Conservation (phyloP, 2,888 invertebrate genomes). For the Baccha elongata region DNA sequence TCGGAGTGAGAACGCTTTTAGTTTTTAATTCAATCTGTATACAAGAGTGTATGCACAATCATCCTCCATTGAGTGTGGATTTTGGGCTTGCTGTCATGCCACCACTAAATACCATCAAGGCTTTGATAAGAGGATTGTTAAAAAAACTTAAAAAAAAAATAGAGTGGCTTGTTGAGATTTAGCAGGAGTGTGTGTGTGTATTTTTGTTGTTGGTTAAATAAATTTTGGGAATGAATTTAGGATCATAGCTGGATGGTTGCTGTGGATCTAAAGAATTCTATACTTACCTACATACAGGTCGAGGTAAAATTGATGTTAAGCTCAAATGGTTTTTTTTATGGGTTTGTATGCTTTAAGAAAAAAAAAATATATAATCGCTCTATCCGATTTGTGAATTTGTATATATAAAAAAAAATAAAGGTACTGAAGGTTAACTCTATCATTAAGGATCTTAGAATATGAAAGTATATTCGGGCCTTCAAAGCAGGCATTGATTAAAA, state of each 20-base stretch:
- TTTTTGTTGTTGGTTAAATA: slow-evolving; percentile 14
- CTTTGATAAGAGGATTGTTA: slow-evolving; percentile 70
- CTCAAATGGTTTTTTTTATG: not conserved
- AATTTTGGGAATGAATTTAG: slow-evolving; percentile 50
- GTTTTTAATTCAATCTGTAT: slow-evolving; percentile 24
- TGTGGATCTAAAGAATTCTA: slow-evolving; percentile 47
- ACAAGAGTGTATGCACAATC: slow-evolving; percentile 35
- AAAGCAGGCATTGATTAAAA: not conserved
- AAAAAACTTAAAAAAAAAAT: slow-evolving; percentile 17
- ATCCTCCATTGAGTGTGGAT: slow-evolving; percentile 37
- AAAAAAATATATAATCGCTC: slow-evolving; percentile 3
- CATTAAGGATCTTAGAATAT: not conserved
- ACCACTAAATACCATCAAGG: slow-evolving; percentile 68
- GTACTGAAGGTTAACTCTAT: not conserved
- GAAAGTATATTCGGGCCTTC: not conserved
- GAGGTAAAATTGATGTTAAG: slow-evolving; percentile 51
- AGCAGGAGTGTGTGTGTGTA: slow-evolving; percentile 20
- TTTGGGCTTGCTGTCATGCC: slow-evolving; percentile 60
- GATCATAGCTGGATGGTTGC: slow-evolving; percentile 50
- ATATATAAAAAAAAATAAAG: not conserved
- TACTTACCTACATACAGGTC: slow-evolving; percentile 32
- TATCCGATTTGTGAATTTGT: slow-evolving; percentile 6
- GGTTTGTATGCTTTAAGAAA: not conserved
- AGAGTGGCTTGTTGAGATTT: slow-evolving; percentile 55
- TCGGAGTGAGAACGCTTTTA: slow-evolving; percentile 39